Percentiles rank a stretch among this genome's conserved stretches.
These are phyloP conservation scores for Medauroidea extradentata DNA, from an alignment of 1,140 invertebrate genomes.

Conservation along the genomic window DNA sequence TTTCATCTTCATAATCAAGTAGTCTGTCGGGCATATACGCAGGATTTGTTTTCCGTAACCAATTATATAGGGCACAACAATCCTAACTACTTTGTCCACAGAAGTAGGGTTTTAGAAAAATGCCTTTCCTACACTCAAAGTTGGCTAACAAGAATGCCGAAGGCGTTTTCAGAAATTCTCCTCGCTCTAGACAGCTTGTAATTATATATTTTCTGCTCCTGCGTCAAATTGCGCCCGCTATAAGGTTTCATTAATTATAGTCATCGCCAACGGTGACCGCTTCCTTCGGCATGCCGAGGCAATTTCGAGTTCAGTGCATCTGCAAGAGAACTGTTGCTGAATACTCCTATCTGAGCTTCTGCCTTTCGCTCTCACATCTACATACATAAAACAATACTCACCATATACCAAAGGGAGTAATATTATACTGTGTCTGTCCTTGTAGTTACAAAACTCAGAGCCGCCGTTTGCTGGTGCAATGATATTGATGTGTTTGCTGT, in stretches of 20 bases:
- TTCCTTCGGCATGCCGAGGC: constrained; percentile 4
- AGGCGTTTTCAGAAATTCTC: too few species aligned
- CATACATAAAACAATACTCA: background rate
- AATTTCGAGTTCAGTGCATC: constrained; percentile 13
- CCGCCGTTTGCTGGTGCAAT: too few species aligned
- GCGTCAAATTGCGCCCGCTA: background rate
- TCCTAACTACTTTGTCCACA: background rate
- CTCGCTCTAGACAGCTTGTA: background rate
- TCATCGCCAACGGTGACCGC: constrained; percentile 15
- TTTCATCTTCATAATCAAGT: too few species aligned
- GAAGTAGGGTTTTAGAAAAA: background rate
- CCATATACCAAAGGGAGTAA: too few species aligned
- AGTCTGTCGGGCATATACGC: too few species aligned
- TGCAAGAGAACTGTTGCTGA: constrained; percentile 5
- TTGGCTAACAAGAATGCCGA: background rate
- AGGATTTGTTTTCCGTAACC: constrained; percentile 18
- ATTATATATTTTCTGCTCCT: constrained; percentile 9
- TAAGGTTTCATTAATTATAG: constrained; percentile 15
- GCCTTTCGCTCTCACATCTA: constrained; percentile 10
- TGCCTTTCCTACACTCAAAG: background rate
- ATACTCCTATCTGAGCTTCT: constrained; percentile 9
- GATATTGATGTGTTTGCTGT: too few species aligned
- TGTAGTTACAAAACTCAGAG: too few species aligned
- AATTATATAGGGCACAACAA: constrained; percentile 12
- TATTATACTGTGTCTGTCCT: too few species aligned